phyloP scores from a whole-genome alignment of 2,113 vertebrate genomes.

The Chinchilla lanigera region DNA sequence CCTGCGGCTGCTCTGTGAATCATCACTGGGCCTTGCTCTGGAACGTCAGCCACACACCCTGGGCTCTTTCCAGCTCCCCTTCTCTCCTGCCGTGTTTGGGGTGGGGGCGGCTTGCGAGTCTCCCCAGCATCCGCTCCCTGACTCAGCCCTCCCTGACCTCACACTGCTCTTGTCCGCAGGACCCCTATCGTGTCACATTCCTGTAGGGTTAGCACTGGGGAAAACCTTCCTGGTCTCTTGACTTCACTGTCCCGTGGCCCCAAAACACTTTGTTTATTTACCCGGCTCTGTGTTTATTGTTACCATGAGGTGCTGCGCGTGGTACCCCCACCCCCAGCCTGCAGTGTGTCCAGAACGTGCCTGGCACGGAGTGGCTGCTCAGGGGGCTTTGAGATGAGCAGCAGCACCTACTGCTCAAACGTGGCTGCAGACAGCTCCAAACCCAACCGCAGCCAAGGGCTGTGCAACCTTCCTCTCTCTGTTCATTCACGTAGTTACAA shows the following conservation, averaged over 20 bases:
- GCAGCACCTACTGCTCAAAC: not conserved
- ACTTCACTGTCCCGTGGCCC: not conserved
- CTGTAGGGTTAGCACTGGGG: not conserved
- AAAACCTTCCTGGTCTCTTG: not conserved
- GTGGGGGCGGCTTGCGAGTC: not conserved
- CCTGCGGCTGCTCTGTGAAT: not conserved
- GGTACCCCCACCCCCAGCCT: not conserved
- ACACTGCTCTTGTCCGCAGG: not conserved
- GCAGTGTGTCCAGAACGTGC: not conserved
- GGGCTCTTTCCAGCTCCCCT: not conserved
- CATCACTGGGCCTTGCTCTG: conserved; percentile 42
- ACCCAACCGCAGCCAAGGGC: not conserved
- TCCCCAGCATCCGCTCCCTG: too few species aligned
- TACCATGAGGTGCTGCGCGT: not conserved
- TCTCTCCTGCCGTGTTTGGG: not conserved
- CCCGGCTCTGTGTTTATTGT: not conserved
- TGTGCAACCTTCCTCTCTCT: not conserved
- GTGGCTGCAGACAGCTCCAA: not conserved
- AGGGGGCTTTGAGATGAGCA: not conserved
- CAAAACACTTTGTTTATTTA: not conserved
- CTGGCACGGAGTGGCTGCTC: too few species aligned
- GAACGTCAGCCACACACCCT: not conserved
- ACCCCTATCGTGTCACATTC: accelerated
- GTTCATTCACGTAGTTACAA: accelerated
- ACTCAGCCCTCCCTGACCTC: not conserved